Percentiles rank a stretch among this genome's conserved stretches.
Conservation (phyloP, 2,888 invertebrate genomes). For the Itoplectis maculator region DNA sequence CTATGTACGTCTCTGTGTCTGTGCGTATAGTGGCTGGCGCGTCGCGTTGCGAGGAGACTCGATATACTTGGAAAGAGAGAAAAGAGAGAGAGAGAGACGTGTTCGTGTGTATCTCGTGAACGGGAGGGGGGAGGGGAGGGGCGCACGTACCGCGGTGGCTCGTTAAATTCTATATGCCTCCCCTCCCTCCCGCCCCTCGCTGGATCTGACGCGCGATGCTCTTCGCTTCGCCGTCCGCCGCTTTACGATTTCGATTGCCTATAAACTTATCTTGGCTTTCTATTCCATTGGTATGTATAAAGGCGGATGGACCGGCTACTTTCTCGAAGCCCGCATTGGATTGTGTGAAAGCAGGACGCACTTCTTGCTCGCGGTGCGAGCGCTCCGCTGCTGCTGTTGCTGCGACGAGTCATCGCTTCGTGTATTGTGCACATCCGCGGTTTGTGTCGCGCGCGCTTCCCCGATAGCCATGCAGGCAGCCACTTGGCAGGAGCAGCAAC, state of each 20-base stretch:
- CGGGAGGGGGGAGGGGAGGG: slow-evolving; percentile 20
- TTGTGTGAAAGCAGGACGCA: slow-evolving; percentile 84
- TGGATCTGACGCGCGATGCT: too few species aligned
- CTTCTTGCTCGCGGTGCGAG: slow-evolving; percentile 73
- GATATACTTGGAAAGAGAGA: background rate
- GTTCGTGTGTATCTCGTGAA: slow-evolving; percentile 11
- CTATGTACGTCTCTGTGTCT: too few species aligned
- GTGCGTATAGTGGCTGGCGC: too few species aligned
- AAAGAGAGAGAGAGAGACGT: too few species aligned
- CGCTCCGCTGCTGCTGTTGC: slow-evolving; percentile 4
- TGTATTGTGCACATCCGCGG: slow-evolving; percentile 62
- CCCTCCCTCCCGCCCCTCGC: slow-evolving; percentile 21
- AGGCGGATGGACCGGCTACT: slow-evolving; percentile 84
- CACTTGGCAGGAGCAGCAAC: too few species aligned
- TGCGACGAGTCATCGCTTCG: slow-evolving; percentile 52
- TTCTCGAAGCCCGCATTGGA: slow-evolving; percentile 83
- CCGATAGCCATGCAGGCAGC: slow-evolving; percentile 58
- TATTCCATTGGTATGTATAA: slow-evolving; percentile 84
- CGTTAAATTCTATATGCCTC: slow-evolving; percentile 66
- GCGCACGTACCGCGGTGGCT: slow-evolving; percentile 59
- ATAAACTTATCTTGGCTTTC: slow-evolving; percentile 84
- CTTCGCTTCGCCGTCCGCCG: slow-evolving; percentile 33
- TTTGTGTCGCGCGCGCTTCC: slow-evolving; percentile 57
- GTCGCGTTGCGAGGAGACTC: background rate
- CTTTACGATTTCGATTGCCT: slow-evolving; percentile 82